Percentiles rank a stretch among this genome's conserved stretches.
Conservation (phyloP, 2,888 invertebrate species). For the Oxyscelio sp. region DNA sequence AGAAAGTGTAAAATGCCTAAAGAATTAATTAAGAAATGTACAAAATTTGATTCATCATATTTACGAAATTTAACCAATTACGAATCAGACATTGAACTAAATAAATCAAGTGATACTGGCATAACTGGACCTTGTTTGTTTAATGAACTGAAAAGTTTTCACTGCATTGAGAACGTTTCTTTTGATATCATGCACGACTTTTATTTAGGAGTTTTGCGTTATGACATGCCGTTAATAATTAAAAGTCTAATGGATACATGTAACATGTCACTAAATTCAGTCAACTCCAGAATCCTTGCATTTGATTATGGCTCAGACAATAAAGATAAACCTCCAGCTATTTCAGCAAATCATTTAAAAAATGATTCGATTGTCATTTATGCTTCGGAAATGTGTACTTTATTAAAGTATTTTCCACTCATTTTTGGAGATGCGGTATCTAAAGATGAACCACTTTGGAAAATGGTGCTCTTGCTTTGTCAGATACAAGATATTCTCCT, state of each 20-base stretch:
- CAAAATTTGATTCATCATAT: not conserved
- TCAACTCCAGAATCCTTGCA: conserved; percentile 53
- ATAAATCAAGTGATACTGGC: not conserved
- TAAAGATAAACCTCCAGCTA: conserved; percentile 64
- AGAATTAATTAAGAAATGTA: conserved; percentile 12
- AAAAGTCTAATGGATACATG: not conserved
- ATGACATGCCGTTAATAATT: conserved; percentile 15
- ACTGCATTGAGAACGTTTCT: not conserved
- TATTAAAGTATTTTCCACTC: conserved; percentile 62
- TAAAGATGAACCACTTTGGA: conserved; percentile 50
- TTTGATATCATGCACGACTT: conserved; percentile 32
- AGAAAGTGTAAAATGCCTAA: conserved; percentile 53
- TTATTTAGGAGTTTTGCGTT: conserved; percentile 1
- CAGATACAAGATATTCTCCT: conserved; percentile 54
- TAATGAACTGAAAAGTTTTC: conserved; percentile 15
- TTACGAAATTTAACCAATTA: conserved; percentile 53
- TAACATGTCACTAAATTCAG: not conserved
- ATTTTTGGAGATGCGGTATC: conserved; percentile 58
- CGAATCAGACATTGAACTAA: not conserved
- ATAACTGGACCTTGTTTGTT: not conserved
- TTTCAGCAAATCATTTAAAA: conserved; percentile 41
- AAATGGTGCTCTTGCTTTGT: conserved; percentile 45
- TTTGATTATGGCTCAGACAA: conserved; percentile 59
- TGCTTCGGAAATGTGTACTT: conserved; percentile 20
- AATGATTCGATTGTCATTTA: conserved; percentile 33